Evolutionary conservation across 2,113 vertebrate genomes (phyloP).

Genomic region (Butastur rufipennis): DNA sequence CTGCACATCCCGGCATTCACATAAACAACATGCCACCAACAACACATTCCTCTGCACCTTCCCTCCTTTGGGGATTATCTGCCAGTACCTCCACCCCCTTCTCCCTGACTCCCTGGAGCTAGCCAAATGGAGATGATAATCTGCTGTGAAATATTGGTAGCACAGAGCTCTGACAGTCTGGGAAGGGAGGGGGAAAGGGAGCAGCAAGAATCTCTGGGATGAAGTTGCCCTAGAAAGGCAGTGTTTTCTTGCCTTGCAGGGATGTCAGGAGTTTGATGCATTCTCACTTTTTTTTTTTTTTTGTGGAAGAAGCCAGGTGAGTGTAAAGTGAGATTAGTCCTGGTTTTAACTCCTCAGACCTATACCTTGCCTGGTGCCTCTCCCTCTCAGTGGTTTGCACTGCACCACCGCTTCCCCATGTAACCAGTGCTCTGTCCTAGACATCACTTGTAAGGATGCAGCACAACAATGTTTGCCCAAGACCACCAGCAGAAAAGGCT

Average conservation of each 20-base stretch:
- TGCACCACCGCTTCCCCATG: background rate
- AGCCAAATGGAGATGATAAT: background rate
- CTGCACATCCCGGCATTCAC: background rate
- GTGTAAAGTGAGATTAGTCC: background rate
- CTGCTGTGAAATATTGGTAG: background rate
- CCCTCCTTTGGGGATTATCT: background rate
- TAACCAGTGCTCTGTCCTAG: background rate
- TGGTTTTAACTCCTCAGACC: background rate
- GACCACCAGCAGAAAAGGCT: background rate
- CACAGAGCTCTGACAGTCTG: background rate
- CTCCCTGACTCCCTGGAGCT: accelerated
- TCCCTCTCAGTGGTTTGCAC: background rate
- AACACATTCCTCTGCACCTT: background rate
- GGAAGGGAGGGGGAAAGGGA: background rate
- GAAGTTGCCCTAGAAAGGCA: background rate
- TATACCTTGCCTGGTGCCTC: background rate
- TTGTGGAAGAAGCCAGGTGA: background rate
- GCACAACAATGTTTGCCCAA: background rate
- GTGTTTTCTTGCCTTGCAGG: background rate
- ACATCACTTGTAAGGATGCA: background rate
- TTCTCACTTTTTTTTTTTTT: background rate
- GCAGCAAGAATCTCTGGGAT: background rate
- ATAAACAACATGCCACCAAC: background rate
- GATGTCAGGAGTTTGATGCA: background rate
- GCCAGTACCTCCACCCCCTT: background rate